phyloP scores from a whole-genome alignment of 2,113 vertebrate species.

The Circaetus gallicus region DNA sequence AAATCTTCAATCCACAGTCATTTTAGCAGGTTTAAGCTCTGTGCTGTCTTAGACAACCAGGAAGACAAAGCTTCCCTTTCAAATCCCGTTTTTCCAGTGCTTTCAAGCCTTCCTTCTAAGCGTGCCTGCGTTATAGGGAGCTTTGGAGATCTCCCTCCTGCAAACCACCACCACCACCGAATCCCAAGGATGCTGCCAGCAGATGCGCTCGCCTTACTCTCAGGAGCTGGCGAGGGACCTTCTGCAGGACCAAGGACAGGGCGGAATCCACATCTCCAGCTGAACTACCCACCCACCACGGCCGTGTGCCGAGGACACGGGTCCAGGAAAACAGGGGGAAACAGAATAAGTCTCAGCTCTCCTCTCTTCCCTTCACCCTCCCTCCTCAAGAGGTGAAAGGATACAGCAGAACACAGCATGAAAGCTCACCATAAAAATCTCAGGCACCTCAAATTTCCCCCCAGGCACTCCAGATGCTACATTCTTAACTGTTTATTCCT shows the following conservation, averaged over 20 bases:
- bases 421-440: not conserved
- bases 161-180: not conserved
- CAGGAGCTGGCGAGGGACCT: not conserved
- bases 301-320: fast-evolving
- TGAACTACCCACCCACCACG: not conserved
- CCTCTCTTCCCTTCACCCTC: not conserved
- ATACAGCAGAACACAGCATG: not conserved
- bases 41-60: not conserved
- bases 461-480: not conserved
- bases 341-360: not conserved
- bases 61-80: not conserved
- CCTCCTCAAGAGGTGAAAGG: not conserved
- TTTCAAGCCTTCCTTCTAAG: not conserved
- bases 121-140: not conserved
- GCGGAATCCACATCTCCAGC: not conserved
- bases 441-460: not conserved
- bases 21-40: not conserved
- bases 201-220: not conserved
- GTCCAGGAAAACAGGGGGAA: not conserved
- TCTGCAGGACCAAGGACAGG: slow-evolving; percentile 46
- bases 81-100: not conserved
- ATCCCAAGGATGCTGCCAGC: not conserved
- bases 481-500: not conserved
- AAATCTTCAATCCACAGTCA: not conserved
- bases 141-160: not conserved